Conservation (phyloP, 2,113 vertebrate genomes). For the Aptenodytes patagonicus region DNA sequence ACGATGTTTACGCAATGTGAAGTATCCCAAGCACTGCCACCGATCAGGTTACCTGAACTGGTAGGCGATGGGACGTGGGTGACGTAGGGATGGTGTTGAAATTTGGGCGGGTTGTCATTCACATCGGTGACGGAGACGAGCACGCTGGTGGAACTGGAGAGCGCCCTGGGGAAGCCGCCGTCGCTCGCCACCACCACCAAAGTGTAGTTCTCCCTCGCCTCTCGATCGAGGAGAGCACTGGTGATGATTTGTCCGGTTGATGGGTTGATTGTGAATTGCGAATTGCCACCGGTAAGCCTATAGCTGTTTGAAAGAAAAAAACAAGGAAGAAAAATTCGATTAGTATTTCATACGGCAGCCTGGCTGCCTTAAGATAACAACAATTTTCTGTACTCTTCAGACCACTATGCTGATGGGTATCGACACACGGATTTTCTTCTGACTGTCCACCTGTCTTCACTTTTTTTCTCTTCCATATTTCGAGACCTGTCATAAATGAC, state of each 20-base stretch:
- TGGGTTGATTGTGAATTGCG: conserved; percentile 96
- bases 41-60: conserved; percentile 76
- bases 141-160: conserved; percentile 92
- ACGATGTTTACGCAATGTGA: background rate
- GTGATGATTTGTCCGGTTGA: conserved; percentile 96
- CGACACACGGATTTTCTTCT: background rate
- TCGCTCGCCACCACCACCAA: conserved; percentile 91
- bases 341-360: background rate
- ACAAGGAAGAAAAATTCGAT: background rate
- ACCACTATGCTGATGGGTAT: background rate
- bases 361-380: background rate
- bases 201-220: conserved; percentile 84
- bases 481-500: background rate
- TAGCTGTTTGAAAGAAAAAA: conserved; percentile 76
- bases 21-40: background rate
- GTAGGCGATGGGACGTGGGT: conserved; percentile 91
- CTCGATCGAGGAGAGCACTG: conserved; percentile 89
- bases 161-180: conserved; percentile 78
- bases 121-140: conserved; percentile 85
- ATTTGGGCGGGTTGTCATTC: conserved; percentile 94
- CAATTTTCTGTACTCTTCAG: background rate
- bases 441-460: background rate
- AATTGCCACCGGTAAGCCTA: conserved; percentile 87
- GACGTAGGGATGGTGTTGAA: conserved; percentile 97
- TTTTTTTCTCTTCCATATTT: background rate